Conservation (phyloP, 1,140 invertebrate species). For the Harlomillsia oculata region DNA sequence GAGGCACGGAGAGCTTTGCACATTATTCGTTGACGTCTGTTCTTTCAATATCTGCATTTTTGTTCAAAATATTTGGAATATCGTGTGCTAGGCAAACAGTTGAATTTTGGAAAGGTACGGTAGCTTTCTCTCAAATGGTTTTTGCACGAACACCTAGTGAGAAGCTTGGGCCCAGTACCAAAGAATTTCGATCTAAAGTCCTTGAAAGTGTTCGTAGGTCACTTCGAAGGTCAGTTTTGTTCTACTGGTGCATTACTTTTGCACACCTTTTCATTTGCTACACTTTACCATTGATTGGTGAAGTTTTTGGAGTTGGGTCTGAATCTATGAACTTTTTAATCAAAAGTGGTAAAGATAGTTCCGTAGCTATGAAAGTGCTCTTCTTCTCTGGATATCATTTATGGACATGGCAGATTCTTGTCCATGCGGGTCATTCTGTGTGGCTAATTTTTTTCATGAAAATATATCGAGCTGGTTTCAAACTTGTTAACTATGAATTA, state of each 20-base stretch:
- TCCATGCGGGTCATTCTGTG: neutral
- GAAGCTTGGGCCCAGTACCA: neutral
- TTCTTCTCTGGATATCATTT: neutral
- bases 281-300: neutral
- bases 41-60: neutral
- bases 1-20: neutral
- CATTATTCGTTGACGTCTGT: neutral
- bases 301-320: too few species aligned
- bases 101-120: neutral
- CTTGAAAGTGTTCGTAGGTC: neutral
- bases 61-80: neutral
- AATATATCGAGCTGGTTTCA: neutral
- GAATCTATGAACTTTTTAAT: too few species aligned
- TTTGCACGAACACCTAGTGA: neutral
- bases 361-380: neutral
- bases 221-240: neutral
- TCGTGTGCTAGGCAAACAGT: neutral
- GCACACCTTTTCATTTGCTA: neutral
- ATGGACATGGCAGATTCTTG: neutral
- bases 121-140: neutral
- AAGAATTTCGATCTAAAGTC: neutral
- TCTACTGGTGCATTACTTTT: neutral
- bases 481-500: neutral
- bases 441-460: slow-evolving; percentile 1
- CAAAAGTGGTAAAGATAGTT: neutral